These are phyloP conservation scores for Brachirus orientalis DNA, from an alignment of 2,113 vertebrate genomes.

Conservation along the genomic window DNA sequence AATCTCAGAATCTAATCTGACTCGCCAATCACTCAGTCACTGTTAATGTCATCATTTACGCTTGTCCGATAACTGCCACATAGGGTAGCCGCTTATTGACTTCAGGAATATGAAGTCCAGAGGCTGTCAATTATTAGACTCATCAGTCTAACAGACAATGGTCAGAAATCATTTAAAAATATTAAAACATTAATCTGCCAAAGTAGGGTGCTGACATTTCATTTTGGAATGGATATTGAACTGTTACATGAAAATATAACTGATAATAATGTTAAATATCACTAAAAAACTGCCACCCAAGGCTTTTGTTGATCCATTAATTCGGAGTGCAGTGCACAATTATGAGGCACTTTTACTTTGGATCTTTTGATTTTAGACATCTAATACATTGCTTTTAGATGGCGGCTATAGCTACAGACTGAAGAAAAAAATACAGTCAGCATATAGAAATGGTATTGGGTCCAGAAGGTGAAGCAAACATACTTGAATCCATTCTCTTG, in stretches of 20 bases:
- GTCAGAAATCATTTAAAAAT: constrained; percentile 10
- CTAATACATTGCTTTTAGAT: not conserved
- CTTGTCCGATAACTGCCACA: constrained; percentile 57
- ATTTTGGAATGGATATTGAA: not conserved
- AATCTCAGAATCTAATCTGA: constrained; percentile 61
- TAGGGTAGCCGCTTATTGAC: constrained; percentile 58
- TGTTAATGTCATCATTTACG: constrained; percentile 67
- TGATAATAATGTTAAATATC: not conserved
- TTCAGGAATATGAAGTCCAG: constrained; percentile 48
- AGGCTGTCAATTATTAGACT: constrained; percentile 38
- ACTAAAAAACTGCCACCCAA: not conserved
- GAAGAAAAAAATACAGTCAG: not conserved
- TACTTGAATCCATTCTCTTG: no score
- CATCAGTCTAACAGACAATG: constrained; percentile 12
- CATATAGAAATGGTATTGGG: not conserved
- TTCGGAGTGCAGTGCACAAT: not conserved
- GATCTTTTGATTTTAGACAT: not conserved
- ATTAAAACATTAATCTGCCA: constrained; percentile 20
- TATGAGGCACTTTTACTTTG: not conserved
- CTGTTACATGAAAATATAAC: not conserved
- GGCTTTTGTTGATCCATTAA: no score
- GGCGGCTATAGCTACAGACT: not conserved
- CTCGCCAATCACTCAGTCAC: constrained; percentile 67
- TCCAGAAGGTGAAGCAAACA: no score
- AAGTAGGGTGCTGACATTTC: constrained; percentile 14